Evolutionary conservation across 2,888 invertebrate genomes (phyloP).

Genomic region (Euzetes globulus): DNA sequence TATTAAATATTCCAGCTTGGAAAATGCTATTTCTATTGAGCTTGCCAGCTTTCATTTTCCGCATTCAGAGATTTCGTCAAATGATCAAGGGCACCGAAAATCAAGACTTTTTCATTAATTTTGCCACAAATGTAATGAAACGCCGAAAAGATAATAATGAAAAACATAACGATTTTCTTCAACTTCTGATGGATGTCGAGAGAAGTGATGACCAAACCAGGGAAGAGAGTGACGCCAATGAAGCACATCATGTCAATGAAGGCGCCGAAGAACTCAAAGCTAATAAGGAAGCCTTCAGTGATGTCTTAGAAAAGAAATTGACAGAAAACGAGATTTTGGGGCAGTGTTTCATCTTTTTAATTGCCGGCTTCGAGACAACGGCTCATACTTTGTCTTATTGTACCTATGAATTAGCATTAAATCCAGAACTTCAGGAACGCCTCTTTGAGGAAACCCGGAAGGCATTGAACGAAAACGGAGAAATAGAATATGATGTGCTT

Average conservation of each 20-base stretch:
- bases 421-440: constrained; percentile 32
- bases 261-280: not conserved
- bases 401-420: constrained; percentile 11
- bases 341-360: constrained; percentile 34
- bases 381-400: constrained; percentile 27
- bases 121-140: not conserved
- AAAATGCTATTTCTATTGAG: not conserved
- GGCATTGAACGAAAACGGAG: not conserved
- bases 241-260: constrained; percentile 18
- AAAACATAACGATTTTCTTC: constrained; percentile 19
- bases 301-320: constrained; percentile 1
- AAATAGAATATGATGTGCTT: constrained; percentile 8
- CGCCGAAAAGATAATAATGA: not conserved
- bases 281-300: not conserved
- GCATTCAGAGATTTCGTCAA: not conserved
- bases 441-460: constrained; percentile 20
- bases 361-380: constrained; percentile 36
- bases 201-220: not conserved
- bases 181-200: constrained; percentile 27
- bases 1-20: not conserved
- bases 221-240: not conserved
- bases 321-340: constrained; percentile 32
- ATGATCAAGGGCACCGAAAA: not conserved
- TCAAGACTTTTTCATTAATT: not conserved
- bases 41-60: not conserved